phyloP scores from a whole-genome alignment of 2,113 vertebrate species.

The Lepus americanus region DNA sequence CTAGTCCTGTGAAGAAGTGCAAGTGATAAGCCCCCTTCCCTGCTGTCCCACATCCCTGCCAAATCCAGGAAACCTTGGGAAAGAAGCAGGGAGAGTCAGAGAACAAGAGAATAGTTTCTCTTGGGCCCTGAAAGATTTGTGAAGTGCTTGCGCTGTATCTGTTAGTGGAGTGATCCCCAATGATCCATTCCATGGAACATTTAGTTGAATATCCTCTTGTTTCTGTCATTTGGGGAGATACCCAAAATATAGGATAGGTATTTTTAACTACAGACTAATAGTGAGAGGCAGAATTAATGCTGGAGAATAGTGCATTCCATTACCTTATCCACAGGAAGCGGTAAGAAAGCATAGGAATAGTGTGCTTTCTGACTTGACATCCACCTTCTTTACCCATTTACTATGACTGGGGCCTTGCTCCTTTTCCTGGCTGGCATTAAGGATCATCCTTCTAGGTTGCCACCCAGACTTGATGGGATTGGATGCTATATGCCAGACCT shows the following conservation, averaged over 20 bases:
- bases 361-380: background rate
- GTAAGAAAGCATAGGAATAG: background rate
- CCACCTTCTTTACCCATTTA: background rate
- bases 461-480: background rate
- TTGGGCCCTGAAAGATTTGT: background rate
- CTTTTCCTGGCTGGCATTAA: background rate
- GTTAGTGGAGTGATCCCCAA: background rate
- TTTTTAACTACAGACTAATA: conserved; percentile 13
- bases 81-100: background rate
- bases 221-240: background rate
- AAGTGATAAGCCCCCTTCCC: background rate
- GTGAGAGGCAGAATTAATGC: conserved; percentile 4
- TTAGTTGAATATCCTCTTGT: background rate
- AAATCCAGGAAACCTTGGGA: background rate
- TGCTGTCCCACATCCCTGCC: background rate
- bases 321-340: background rate
- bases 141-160: background rate
- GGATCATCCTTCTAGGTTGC: background rate
- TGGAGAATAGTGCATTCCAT: background rate
- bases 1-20: background rate
- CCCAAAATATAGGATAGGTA: background rate
- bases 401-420: background rate
- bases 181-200: background rate
- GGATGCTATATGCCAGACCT: background rate
- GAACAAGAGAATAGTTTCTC: background rate